phyloP scores from a whole-genome alignment of 2,888 invertebrate species.

The Aromia moschata region DNA sequence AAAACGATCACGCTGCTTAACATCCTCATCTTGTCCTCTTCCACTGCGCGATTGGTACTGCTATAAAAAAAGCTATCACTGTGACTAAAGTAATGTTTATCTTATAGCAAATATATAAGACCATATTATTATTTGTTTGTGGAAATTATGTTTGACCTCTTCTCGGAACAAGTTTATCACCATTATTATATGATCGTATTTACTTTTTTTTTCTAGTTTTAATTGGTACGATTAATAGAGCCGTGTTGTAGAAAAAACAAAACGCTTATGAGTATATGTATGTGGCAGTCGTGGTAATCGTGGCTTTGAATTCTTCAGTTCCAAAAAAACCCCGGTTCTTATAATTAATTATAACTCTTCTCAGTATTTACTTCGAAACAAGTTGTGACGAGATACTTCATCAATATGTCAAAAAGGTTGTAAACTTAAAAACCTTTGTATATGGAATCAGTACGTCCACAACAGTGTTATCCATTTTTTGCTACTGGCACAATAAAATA shows the following conservation, averaged over 20 bases:
- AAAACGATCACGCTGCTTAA: background rate
- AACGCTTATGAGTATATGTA: too few species aligned
- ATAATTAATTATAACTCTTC: too few species aligned
- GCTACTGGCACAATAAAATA: too few species aligned
- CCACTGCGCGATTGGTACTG: background rate
- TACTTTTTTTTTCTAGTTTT: background rate
- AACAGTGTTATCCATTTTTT: too few species aligned
- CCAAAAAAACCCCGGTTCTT: too few species aligned
- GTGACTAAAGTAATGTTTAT: background rate
- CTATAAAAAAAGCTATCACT: background rate
- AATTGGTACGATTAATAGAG: background rate
- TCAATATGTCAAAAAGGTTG: too few species aligned
- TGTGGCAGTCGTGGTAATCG: too few species aligned
- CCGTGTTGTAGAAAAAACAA: background rate
- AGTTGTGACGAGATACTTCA: too few species aligned
- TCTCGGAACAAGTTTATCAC: slow-evolving; percentile 14
- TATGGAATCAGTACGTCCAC: too few species aligned
- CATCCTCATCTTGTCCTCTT: slow-evolving; percentile 15
- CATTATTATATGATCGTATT: background rate
- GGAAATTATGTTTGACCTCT: background rate
- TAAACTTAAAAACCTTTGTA: too few species aligned
- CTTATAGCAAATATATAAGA: slow-evolving; percentile 11
- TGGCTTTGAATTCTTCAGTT: too few species aligned
- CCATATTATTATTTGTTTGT: slow-evolving; percentile 4
- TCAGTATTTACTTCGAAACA: too few species aligned